Base-by-base conservation (phyloP, 2,797 vertebrate genomes). In the Chaenodraco wilsoni region DNA sequence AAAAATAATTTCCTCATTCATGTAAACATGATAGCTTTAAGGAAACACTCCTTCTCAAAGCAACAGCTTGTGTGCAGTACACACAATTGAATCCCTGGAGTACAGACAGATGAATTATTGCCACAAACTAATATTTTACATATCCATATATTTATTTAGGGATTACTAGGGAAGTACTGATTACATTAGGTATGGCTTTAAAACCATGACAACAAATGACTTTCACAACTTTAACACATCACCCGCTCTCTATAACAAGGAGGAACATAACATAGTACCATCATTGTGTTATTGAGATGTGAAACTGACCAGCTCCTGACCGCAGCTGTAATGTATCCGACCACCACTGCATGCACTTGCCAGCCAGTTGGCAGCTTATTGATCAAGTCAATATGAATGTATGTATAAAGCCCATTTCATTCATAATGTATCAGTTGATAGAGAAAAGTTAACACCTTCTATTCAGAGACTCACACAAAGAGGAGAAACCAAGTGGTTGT, bases 371-470 rank as follows among this genome's bases (percentile, higher is more conserved):
- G 63, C 45, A 69, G 65, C 61, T 70, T 14, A 44, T 33, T 43
- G 81, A 37, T 37, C 8, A 37, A 37, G 33, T 37, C 33, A 9
- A 37, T 37, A 37, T 37, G 6, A 37, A 37, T 37, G 33, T 37
- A 37, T 37, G 8, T 37, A 37, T 37, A 37, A 37, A 37, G 33
- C 33, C 6, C 33, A 37, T 37, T 37, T 37, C 33, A 37, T 37
- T 37, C 33, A 37, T 6, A 9, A 37, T 9, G 33, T 9, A 79
- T 88, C 88, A 79, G 69, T 84, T 88, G 69, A 76, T 67, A 54
- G 43, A 69, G 6, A 77, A 85, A 90, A 92, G 92, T 91, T 85
- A 76, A 61, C 41, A 17, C 60, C 74, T 55, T 78, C 59, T 76
- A 78, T 84, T 86, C 66, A 69, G 41, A 4, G 21, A 72, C 19